Percentiles rank a stretch among this genome's conserved stretches.
Conservation (phyloP, 2,888 invertebrate species). For the Eristalinus sepulchralis region DNA sequence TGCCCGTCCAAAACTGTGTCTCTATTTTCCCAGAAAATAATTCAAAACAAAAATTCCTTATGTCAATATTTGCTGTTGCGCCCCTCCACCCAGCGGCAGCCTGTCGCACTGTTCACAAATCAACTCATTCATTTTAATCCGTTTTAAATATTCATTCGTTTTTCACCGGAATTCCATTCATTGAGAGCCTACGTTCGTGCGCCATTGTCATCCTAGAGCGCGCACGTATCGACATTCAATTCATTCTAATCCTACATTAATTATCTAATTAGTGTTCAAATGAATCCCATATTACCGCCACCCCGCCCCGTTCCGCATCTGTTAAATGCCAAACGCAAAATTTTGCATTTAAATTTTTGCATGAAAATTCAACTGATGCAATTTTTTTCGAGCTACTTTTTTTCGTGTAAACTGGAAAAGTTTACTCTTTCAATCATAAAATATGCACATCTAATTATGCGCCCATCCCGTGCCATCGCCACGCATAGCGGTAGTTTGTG, state of each 20-base stretch:
- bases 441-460: conserved; percentile 59
- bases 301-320: not conserved
- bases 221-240: conserved; percentile 10
- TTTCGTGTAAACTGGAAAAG: conserved; percentile 39
- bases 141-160: conserved; percentile 28
- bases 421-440: conserved; percentile 44
- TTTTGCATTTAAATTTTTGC: not conserved
- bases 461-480: not conserved
- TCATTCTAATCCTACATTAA: conserved; percentile 44
- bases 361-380: not conserved
- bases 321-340: conserved; percentile 7
- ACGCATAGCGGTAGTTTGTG: not conserved
- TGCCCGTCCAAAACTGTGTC: not conserved
- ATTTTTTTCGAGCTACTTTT: conserved; percentile 21
- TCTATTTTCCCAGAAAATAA: not conserved
- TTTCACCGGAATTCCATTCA: not conserved
- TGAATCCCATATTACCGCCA: conserved; percentile 2
- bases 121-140: conserved; percentile 35
- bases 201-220: conserved; percentile 22
- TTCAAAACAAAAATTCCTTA: not conserved
- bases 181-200: not conserved
- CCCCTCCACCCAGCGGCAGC: not conserved
- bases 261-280: conserved; percentile 50
- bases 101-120: not conserved
- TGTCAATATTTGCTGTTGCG: conserved; percentile 5